Base-by-base conservation (phyloP, 2,888 invertebrate genomes). In the Capitulum mitella region DNA sequence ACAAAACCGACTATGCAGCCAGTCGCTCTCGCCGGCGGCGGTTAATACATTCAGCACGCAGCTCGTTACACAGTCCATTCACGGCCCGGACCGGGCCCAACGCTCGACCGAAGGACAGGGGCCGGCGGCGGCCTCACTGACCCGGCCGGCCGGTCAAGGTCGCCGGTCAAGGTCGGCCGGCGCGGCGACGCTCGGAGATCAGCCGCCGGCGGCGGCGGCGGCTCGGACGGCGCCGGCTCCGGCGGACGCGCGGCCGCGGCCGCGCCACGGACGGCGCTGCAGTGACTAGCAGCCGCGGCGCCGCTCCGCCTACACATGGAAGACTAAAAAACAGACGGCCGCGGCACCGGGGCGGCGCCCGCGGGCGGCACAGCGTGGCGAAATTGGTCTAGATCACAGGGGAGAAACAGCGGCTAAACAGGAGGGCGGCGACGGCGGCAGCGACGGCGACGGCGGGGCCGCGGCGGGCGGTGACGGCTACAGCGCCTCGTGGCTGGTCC, bases 371-470 rank as follows among this genome's bases (percentile, higher is more conserved):
- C 64, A 19, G 19, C 34, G 34, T 64, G 64, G 64, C 34, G 34
- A 19, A 64, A 64, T 64, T 64, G 64, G 64, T 34, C 64, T 64
- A 64, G 64, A 58, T 64, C 64, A 64, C 64, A 64, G 64, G 64
- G 32, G 8, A 64, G 19, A 34, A 34, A 22, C 51, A 51, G 19
- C 51, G 22, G n/a, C n/a, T n/a, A n/a, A n/a, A n/a, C 19, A 6
- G n/a, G 58, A 34, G 34, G 32, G 64, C 64, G 64, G 29, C 58
- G 29, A 29, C 58, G 34, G 64, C 32, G 64, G 34, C 16, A 29
- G 16, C 64, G 16, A 29, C 64, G 64, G 34, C 34, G 34, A 29
- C 34, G 64, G 51, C 51, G 51, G 14, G n/a, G n/a, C n/a, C n/a
- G n/a, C n/a, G n/a, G n/a, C n/a, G n/a, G 51, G 51, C 51, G 51